Conservation (phyloP, 2,888 invertebrate species). For the Sepioteuthis lessoniana region DNA sequence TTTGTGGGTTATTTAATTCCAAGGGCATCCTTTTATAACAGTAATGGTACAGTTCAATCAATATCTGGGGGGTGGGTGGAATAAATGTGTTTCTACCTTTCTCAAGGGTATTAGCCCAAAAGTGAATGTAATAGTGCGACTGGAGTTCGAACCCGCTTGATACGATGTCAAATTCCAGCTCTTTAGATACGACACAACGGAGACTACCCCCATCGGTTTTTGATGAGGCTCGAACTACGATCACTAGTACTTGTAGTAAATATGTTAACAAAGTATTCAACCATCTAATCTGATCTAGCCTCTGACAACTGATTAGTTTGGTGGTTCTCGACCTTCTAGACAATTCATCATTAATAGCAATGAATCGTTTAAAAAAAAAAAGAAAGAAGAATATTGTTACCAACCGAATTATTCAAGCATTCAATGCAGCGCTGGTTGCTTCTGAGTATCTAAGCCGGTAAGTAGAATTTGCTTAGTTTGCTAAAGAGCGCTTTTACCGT, state of each 20-base stretch:
- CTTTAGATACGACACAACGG: too few species aligned
- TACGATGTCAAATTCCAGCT: too few species aligned
- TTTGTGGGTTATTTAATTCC: too few species aligned
- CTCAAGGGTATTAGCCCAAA: too few species aligned
- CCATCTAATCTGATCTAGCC: fast-evolving
- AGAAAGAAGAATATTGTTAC: not conserved
- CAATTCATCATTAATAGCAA: not conserved
- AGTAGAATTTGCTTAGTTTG: not conserved
- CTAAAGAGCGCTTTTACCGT: not conserved
- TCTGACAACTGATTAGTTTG: not conserved
- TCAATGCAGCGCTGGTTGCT: not conserved
- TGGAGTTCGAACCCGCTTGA: too few species aligned
- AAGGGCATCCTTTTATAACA: too few species aligned
- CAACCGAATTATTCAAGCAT: not conserved
- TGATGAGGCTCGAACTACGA: not conserved
- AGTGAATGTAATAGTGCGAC: too few species aligned
- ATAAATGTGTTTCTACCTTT: too few species aligned
- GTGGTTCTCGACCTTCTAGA: not conserved
- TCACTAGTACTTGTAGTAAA: not conserved
- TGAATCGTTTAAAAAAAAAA: not conserved
- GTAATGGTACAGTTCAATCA: too few species aligned
- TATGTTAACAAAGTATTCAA: not conserved
- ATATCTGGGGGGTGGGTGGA: too few species aligned
- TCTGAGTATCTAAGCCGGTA: not conserved
- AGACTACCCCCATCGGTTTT: too few species aligned